phyloP scores from a whole-genome alignment of 2,888 invertebrate species.

The Sclerodermus sp. region DNA sequence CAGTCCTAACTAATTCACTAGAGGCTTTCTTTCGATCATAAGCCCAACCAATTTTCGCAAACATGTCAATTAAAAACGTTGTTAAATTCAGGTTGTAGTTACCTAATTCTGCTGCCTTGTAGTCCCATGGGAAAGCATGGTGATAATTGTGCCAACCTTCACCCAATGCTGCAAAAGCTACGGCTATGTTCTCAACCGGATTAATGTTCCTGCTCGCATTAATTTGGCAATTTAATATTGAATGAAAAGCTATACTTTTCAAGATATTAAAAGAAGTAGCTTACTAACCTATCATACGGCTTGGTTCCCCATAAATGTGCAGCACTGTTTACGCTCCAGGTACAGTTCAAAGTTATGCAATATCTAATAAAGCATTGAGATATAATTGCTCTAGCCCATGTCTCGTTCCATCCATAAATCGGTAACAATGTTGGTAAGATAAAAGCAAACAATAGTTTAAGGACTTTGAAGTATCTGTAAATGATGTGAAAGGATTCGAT shows the following conservation, averaged over 20 bases:
- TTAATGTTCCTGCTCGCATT: conserved; percentile 62
- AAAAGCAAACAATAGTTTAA: conserved; percentile 63
- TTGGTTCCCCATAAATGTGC: conserved; percentile 59
- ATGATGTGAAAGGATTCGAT: conserved; percentile 4
- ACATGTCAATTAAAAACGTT: conserved; percentile 77
- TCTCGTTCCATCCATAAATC: conserved; percentile 63
- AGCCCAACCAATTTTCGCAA: conserved; percentile 78
- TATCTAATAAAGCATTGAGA: conserved; percentile 60
- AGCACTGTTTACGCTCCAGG: conserved; percentile 65
- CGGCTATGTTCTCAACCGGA: conserved; percentile 70
- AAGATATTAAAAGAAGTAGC: background rate
- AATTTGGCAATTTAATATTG: too few species aligned
- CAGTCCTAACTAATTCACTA: conserved; percentile 60
- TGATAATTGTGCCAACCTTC: conserved; percentile 85
- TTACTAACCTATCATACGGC: conserved; percentile 48
- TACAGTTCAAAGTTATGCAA: conserved; percentile 60
- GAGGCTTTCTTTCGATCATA: conserved; percentile 72
- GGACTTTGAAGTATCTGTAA: conserved; percentile 59
- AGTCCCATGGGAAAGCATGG: conserved; percentile 69
- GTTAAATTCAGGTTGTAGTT: conserved; percentile 70
- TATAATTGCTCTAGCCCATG: conserved; percentile 57
- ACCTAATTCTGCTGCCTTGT: conserved; percentile 65
- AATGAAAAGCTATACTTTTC: background rate
- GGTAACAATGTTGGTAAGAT: conserved; percentile 64
- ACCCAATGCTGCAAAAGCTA: conserved; percentile 74